Conservation (phyloP, 2,113 vertebrate genomes). For the Mixornis gularis region DNA sequence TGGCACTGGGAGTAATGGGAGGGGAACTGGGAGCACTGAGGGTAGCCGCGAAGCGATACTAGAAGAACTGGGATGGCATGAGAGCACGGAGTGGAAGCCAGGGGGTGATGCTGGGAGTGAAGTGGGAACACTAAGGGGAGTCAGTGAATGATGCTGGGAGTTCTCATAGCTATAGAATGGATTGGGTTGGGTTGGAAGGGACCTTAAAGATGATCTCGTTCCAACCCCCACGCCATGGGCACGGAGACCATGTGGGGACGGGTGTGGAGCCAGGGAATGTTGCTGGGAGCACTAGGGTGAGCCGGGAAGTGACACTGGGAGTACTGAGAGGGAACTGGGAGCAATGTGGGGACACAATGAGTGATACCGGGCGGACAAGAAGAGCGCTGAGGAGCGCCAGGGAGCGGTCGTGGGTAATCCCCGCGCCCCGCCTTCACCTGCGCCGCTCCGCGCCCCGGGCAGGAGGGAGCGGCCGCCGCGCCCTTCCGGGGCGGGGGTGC, state of each 20-base stretch:
- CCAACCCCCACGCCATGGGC: background rate
- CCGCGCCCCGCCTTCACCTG: background rate
- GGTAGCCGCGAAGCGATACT: background rate
- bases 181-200: background rate
- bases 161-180: background rate
- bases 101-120: background rate
- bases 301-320: background rate
- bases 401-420: fast-evolving
- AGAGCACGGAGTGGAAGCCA: background rate
- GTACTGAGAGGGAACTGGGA: background rate
- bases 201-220: too few relatives aligned
- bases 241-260: background rate
- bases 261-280: background rate
- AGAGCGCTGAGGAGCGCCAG: background rate
- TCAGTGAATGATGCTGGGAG: background rate
- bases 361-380: background rate
- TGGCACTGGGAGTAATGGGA: background rate
- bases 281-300: background rate
- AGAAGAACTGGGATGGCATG: background rate
- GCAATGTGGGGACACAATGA: background rate
- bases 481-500: too few relatives aligned
- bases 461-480: too few relatives aligned
- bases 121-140: background rate
- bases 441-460: too few relatives aligned
- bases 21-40: background rate